Evolutionary conservation across 2,113 vertebrate genomes (phyloP).

Genomic region (Crypturellus undulatus): DNA sequence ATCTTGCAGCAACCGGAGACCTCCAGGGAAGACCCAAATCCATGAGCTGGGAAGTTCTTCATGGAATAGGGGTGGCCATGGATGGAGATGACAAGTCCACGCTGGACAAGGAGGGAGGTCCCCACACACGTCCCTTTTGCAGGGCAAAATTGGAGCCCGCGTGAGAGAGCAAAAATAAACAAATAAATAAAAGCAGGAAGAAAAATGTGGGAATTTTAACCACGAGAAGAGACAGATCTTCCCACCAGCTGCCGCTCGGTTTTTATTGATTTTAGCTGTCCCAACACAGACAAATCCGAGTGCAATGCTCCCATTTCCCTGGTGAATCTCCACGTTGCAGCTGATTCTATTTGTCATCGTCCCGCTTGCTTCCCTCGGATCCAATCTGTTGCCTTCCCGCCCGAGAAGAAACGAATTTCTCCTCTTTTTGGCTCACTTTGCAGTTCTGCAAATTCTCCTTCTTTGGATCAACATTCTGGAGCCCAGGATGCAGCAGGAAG

Average conservation of each 20-base stretch:
- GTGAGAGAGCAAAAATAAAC: neutral
- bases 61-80: neutral
- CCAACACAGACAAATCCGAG: neutral
- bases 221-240: neutral
- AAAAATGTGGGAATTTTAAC: neutral
- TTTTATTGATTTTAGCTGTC: neutral
- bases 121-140: neutral
- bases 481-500: neutral
- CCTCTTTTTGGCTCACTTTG: neutral
- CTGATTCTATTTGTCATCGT: neutral
- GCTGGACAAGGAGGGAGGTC: rapidly evolving
- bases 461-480: neutral
- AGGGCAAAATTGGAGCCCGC: neutral
- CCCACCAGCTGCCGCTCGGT: neutral
- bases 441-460: neutral
- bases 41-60: rapidly evolving
- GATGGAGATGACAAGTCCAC: neutral
- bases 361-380: neutral
- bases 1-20: neutral
- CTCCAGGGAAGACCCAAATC: neutral
- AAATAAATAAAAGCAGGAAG: neutral
- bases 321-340: neutral
- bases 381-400: neutral
- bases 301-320: rapidly evolving
- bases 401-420: neutral